Conservation (phyloP, 2,888 invertebrate genomes). For the Leptogaster cylindrica region DNA sequence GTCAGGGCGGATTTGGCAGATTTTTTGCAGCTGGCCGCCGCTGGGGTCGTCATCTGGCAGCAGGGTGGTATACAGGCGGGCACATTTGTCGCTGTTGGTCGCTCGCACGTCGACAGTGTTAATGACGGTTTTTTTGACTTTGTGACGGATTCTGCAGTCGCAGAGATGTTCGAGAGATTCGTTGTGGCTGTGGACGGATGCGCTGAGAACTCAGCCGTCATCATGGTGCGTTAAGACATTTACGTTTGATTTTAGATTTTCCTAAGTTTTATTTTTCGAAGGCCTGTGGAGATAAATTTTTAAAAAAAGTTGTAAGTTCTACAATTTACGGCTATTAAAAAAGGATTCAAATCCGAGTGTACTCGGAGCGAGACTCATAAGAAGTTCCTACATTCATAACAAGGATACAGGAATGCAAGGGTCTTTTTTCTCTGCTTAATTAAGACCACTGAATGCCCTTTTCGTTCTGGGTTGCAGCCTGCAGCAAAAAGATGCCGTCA, state of each 20-base stretch:
- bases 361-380: too few relatives aligned
- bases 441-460: too few relatives aligned
- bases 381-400: too few relatives aligned
- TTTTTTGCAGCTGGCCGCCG: slow-evolving; percentile 49
- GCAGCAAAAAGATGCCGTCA: too few relatives aligned
- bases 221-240: slow-evolving; percentile 47
- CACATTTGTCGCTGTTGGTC: slow-evolving; percentile 28
- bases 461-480: too few relatives aligned
- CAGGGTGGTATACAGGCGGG: slow-evolving; percentile 39
- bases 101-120: slow-evolving; percentile 32
- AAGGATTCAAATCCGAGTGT: too few relatives aligned
- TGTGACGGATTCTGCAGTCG: slow-evolving; percentile 45
- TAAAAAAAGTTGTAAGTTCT: too few relatives aligned
- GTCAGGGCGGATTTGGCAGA: slow-evolving; percentile 42
- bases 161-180: slow-evolving; percentile 44
- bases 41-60: slow-evolving; percentile 46
- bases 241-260: slow-evolving; percentile 2
- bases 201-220: slow-evolving; percentile 57
- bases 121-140: slow-evolving; percentile 48
- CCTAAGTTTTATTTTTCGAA: not conserved
- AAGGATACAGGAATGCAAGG: too few relatives aligned
- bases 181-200: slow-evolving; percentile 58
- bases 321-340: too few relatives aligned
- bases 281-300: too few relatives aligned
- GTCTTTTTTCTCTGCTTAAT: too few relatives aligned